These are phyloP conservation scores for Rhynchophorus ferrugineus DNA, from an alignment of 1,140 invertebrate species.

Conservation along the genomic window DNA sequence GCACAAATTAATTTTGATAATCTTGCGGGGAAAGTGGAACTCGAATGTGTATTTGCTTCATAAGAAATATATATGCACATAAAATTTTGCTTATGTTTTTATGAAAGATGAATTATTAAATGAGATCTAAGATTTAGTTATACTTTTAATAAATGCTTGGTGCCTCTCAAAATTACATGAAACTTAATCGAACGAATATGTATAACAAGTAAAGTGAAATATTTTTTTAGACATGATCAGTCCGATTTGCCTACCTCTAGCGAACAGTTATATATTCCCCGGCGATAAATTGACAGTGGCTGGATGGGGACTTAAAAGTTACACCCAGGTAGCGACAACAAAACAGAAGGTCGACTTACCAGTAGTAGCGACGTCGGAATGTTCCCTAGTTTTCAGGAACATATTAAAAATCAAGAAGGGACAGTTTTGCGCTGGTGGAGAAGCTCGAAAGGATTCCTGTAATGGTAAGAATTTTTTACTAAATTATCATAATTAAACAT, in stretches of 20 bases:
- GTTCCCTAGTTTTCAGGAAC: constrained; percentile 41
- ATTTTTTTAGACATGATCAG: constrained; percentile 43
- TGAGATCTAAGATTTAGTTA: too few relatives aligned
- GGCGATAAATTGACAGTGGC: constrained; percentile 45
- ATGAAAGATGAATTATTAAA: too few relatives aligned
- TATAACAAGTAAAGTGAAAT: background rate
- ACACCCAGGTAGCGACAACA: constrained; percentile 35
- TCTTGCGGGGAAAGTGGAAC: too few relatives aligned
- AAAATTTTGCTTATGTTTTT: too few relatives aligned
- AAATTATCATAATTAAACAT: too few relatives aligned
- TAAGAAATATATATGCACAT: too few relatives aligned
- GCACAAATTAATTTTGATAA: too few relatives aligned
- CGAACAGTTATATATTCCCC: constrained; percentile 28
- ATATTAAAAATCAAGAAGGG: constrained; percentile 23
- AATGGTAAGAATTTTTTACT: constrained; percentile 27
- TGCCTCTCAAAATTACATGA: too few relatives aligned
- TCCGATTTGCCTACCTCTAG: constrained; percentile 60
- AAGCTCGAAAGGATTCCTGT: constrained; percentile 56
- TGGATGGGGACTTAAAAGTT: constrained; percentile 58
- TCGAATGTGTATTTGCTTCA: too few relatives aligned
- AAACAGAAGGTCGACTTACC: constrained; percentile 41
- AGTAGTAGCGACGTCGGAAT: constrained; percentile 40
- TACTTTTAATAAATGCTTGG: too few relatives aligned
- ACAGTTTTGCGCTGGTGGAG: constrained; percentile 57
- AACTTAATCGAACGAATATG: background rate